Base-by-base conservation (phyloP, 2,888 invertebrate genomes). In the Noctuana brunneofusca region DNA sequence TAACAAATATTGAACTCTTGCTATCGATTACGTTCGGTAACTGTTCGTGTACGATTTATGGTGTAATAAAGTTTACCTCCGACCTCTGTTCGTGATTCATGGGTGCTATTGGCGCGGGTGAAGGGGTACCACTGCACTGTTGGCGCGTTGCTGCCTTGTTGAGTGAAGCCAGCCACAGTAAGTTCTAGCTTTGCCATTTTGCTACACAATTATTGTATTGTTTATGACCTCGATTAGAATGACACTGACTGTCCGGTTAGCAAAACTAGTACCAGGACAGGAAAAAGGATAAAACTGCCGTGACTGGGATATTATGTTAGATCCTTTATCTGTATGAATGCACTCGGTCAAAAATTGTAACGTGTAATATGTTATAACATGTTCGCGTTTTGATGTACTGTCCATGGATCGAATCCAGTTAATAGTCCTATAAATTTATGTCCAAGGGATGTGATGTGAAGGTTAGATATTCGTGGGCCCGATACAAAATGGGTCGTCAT, bases 51-150 rank as follows among this genome's bases (percentile, higher is more conserved):
- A 60, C 46, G 60, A 60, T 60, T 60, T 60, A 60, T 48, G 60
- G 54, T 46, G 53, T 68, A 75, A 76, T 73, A 75, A 74, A 75
- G 68, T 74, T 81, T 73, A 84, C 80, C 84, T 87, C 71, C 84
- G 83, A 81, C 85, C 83, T 76, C 71, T 68, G 67, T 69, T 75
- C 81, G 82, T 86, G 84, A 78, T 80, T 74, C 72, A 78, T 75
- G 75, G 82, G 83, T 84, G 83, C 83, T 83, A 79, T 81, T 69
- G 74, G 71, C 71, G 73, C 71, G 72, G 80, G 87, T 86, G 87
- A 89, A 87, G 86, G 86, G 78, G 55, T 55, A 48, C 54, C 41
- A 32, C 49, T n/a, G n/a, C 41, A 46, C 46, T 20, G 14, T 52
- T 18, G 43, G 6, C 11, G n/a, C 41, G n/a, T 46, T 20, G 32